Evolutionary conservation across 2,113 vertebrate genomes (phyloP).

Genomic region (Thalassarche chlororhynchos): DNA sequence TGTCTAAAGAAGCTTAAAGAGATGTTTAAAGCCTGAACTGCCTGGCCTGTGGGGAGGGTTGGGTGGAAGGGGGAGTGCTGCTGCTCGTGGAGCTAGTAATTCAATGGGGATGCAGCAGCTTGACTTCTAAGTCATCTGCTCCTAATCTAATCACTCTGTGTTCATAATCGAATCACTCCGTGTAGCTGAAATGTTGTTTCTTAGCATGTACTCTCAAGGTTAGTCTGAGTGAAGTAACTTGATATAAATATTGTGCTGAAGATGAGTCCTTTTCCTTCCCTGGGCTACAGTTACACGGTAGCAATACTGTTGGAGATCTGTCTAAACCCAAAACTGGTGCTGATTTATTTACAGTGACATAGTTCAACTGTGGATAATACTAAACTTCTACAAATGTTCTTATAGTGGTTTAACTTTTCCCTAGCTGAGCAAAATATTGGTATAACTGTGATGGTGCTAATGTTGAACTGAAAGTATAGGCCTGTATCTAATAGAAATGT

Average conservation of each 20-base stretch:
- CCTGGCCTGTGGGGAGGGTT: not conserved
- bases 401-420: not conserved
- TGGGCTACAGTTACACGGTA: not conserved
- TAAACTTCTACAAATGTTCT: not conserved
- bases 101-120: not conserved
- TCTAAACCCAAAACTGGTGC: not conserved
- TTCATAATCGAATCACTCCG: not conserved
- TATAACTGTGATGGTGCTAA: not conserved
- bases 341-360: not conserved
- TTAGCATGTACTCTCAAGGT: not conserved
- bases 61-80: not conserved
- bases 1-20: not conserved
- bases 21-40: not conserved
- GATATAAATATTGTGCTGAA: not conserved
- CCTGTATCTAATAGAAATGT: not conserved
- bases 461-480: not conserved
- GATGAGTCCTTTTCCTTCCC: not conserved
- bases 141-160: not conserved
- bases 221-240: not conserved
- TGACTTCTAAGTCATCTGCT: conserved; percentile 1
- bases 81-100: not conserved
- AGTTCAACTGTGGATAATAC: not conserved
- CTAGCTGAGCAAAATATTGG: not conserved
- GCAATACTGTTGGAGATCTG: not conserved
- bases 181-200: not conserved